Conservation (phyloP, 2,888 invertebrate genomes). For the Cryptops parisi region DNA sequence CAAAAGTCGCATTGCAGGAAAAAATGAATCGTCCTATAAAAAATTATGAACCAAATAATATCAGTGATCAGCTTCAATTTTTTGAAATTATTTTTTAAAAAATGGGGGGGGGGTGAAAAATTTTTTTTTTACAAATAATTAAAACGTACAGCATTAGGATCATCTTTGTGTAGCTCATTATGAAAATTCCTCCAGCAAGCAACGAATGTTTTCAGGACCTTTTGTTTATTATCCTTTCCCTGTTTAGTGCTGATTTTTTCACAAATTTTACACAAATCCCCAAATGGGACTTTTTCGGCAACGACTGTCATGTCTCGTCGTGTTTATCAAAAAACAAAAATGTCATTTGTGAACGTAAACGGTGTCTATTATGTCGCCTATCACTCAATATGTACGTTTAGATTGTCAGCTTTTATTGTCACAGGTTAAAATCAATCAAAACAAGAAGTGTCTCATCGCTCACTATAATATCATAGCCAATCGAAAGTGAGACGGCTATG, state of each 20-base stretch:
- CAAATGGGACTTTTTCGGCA: constrained; percentile 28
- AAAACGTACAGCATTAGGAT: constrained; percentile 21
- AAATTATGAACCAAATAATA: constrained; percentile 31
- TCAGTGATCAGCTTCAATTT: not conserved
- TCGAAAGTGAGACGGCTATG: too few relatives aligned
- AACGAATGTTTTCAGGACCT: constrained; percentile 30
- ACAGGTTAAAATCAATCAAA: too few relatives aligned
- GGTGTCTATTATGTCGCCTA: too few relatives aligned
- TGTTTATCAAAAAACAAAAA: too few relatives aligned
- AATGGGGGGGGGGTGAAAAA: not conserved
- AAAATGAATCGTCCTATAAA: constrained; percentile 39
- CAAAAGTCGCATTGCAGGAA: constrained; percentile 59
- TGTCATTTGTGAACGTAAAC: too few relatives aligned
- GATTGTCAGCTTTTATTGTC: too few relatives aligned
- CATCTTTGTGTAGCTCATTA: constrained; percentile 25
- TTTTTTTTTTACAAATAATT: too few relatives aligned
- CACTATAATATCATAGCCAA: too few relatives aligned
- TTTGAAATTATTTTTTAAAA: not conserved
- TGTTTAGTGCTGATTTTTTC: constrained; percentile 42
- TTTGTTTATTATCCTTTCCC: constrained; percentile 32
- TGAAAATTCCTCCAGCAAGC: constrained; percentile 32
- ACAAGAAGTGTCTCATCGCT: too few relatives aligned
- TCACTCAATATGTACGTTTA: too few relatives aligned
- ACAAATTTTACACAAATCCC: constrained; percentile 36
- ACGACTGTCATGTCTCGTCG: constrained; percentile 9